These are phyloP conservation scores for Drosophila sp. DNA, from an alignment of 1,140 invertebrate genomes.

Conservation along the genomic window DNA sequence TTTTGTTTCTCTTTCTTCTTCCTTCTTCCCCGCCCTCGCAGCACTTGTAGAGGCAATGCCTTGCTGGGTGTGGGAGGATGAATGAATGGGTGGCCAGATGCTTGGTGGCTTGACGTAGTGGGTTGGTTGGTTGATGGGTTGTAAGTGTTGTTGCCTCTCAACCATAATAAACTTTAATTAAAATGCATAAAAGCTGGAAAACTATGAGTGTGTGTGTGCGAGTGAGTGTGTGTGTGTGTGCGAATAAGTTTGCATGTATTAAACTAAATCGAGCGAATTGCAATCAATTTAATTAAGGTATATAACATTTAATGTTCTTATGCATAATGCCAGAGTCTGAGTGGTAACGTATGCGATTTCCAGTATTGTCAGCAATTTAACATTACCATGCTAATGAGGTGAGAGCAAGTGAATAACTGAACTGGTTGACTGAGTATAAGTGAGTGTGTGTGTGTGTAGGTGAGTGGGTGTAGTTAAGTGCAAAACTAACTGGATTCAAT, in stretches of 20 bases:
- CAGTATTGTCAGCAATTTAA: conserved; percentile 47
- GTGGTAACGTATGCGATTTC: conserved; percentile 20
- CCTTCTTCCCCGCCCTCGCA: neutral
- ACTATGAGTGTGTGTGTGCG: conserved; percentile 28
- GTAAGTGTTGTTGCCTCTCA: conserved; percentile 1
- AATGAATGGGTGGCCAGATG: conserved; percentile 11
- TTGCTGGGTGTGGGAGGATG: conserved; percentile 13
- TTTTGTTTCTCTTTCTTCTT: conserved; percentile 14
- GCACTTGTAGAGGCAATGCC: conserved; percentile 7
- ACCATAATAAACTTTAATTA: conserved; percentile 75
- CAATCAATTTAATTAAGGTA: conserved; percentile 76
- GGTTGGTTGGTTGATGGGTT: neutral
- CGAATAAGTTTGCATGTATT: conserved; percentile 28
- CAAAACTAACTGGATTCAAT: conserved; percentile 14
- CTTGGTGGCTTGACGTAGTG: neutral
- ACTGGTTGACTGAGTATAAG: conserved; percentile 10
- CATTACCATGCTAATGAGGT: conserved; percentile 69
- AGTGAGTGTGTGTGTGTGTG: conserved; percentile 19
- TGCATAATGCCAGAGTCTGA: conserved; percentile 16
- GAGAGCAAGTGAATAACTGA: conserved; percentile 37
- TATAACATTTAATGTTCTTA: conserved; percentile 55
- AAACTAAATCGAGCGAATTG: conserved; percentile 57
- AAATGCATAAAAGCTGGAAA: conserved; percentile 61
- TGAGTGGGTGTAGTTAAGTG: conserved; percentile 31
- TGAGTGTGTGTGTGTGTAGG: neutral